Evolutionary conservation across 2,888 invertebrate species (phyloP).

Genomic region (Dendrolimus houi): DNA sequence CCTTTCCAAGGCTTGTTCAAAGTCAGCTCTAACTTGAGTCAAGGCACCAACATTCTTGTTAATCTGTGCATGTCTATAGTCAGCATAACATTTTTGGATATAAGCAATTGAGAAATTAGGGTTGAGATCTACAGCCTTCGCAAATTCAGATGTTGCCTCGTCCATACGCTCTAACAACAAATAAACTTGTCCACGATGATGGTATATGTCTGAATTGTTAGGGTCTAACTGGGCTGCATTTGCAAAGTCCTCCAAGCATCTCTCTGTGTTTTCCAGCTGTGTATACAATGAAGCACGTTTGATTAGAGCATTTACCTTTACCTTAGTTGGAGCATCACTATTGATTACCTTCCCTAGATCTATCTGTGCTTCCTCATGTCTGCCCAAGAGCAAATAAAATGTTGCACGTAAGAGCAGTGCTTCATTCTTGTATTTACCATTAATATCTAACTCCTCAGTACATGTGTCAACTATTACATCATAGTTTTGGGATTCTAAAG

Average conservation of each 20-base stretch:
- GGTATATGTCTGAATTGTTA: constrained; percentile 91
- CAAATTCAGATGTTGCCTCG: constrained; percentile 88
- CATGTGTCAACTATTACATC: constrained; percentile 88
- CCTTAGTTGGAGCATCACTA: constrained; percentile 77
- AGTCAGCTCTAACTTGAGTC: constrained; percentile 81
- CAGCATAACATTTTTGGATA: constrained; percentile 93
- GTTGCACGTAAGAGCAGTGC: constrained; percentile 89
- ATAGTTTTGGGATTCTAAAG: constrained; percentile 82
- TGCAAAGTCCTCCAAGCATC: constrained; percentile 87
- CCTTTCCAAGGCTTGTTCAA: constrained; percentile 84
- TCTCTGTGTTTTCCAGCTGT: constrained; percentile 84
- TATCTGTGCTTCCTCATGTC: constrained; percentile 81
- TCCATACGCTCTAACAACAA: constrained; percentile 88
- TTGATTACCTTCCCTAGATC: constrained; percentile 85
- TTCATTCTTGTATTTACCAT: constrained; percentile 79
- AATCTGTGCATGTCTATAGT: constrained; percentile 83
- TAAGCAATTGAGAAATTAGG: constrained; percentile 90
- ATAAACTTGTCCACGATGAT: constrained; percentile 93
- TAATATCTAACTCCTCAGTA: constrained; percentile 83
- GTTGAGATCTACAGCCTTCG: constrained; percentile 87
- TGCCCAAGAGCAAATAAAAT: constrained; percentile 86
- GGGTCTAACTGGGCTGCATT: constrained; percentile 86
- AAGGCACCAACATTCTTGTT: constrained; percentile 78
- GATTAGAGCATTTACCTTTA: constrained; percentile 90
- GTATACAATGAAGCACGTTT: constrained; percentile 91